Base-by-base conservation (phyloP, 2,888 invertebrate genomes). In the Oscheius sp. region DNA sequence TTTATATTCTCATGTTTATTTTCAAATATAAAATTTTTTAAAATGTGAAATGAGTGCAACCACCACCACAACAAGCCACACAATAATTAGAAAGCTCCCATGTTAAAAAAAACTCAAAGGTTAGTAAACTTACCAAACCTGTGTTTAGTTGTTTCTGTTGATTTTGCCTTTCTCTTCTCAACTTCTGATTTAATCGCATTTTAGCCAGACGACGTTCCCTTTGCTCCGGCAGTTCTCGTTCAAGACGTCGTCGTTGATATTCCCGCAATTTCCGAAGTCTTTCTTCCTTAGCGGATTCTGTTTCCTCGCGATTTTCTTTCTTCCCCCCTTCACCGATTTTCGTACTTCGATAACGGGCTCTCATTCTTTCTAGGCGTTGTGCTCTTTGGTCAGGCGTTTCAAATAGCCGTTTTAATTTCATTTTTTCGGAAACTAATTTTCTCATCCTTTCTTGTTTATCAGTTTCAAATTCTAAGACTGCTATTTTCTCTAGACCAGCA, bases 331-430 rank as follows among this genome's bases (percentile, higher is more conserved):
- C 47, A 17, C 47, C 33, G 2, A 24, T 38, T 38, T 24, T 64
- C 1, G 38, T 36, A 3, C 38, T 38, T 5, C 38, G 17, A 36
- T 66, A 66, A 20, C 66, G 56, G 2, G 41, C 47, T 32, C 67
- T 54, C 71, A 67, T 71, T 47, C 62, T 62, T 36, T 67, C 59
- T 20, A 67, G 45, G 24, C 71, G 22, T 14, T 33, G 66, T 12
- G 63, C 63, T 36, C 71, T 63, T 2, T 71, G 62, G 14, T 64
- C 59, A 20, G 47, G 33, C n/a, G 45, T 64, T 57, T 71, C 71
- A 14, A 49, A 67, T 56, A 67, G 44, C 44, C 64, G 44, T 56
- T 71, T 71, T 33, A 62, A 47, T 50, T 71, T 66, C 66, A 66
- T 66, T 51, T 57, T 56, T 17, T 47, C 51, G 12, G 57, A 45